These are phyloP conservation scores for Lophius piscatorius DNA, from an alignment of 2,113 vertebrate species.

Conservation along the genomic window DNA sequence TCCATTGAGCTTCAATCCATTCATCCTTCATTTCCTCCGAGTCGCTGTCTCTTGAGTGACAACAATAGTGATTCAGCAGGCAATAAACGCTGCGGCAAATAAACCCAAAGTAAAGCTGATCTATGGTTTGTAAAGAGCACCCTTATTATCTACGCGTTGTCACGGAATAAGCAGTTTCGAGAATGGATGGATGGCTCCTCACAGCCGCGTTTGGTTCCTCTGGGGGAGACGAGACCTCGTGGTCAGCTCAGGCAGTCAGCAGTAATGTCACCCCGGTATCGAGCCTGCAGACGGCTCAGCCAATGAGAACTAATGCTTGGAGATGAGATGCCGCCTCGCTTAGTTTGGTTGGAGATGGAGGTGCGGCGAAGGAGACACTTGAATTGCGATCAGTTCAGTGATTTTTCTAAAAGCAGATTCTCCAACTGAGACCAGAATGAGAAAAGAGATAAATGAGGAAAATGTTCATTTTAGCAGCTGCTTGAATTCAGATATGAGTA, in stretches of 20 bases:
- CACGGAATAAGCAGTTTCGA: too few species aligned
- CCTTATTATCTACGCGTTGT: too few species aligned
- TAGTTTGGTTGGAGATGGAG: slow-evolving; percentile 43
- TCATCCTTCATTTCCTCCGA: slow-evolving; percentile 17
- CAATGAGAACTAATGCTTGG: slow-evolving; percentile 39
- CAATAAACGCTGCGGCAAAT: slow-evolving; percentile 14
- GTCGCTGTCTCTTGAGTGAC: too few species aligned
- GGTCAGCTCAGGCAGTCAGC: slow-evolving; percentile 31
- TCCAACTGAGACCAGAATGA: not conserved
- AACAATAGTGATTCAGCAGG: slow-evolving; percentile 5
- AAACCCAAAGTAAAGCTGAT: slow-evolving; percentile 16
- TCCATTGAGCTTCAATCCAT: not conserved
- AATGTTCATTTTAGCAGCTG: too few species aligned
- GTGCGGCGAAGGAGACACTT: not conserved
- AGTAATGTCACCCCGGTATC: slow-evolving; percentile 29
- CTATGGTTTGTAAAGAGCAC: slow-evolving; percentile 15
- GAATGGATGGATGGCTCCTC: slow-evolving; percentile 4
- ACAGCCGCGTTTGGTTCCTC: not conserved
- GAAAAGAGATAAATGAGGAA: too few species aligned
- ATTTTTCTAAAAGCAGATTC: not conserved
- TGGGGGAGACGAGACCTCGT: slow-evolving; percentile 14
- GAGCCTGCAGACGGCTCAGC: slow-evolving; percentile 15
- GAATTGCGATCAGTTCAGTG: not conserved
- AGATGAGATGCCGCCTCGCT: slow-evolving; percentile 34
- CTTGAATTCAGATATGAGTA: too few species aligned